Evolutionary conservation across 2,113 vertebrate genomes (phyloP).

Genomic region (cat (Felis catus)): F.catus_Fca126_mat1.0 CM031419.1:221500001-221500500

Average conservation of each 20-base stretch:
- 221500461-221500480: neutral
- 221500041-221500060: neutral
- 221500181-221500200: neutral
- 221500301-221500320: neutral
- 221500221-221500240: neutral
- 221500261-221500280: neutral
- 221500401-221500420: neutral
- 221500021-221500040: neutral
- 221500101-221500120: too few species aligned
- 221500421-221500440: neutral
- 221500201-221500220: neutral
- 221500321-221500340: too few species aligned
- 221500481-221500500: neutral
- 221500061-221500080: neutral
- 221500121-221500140: neutral
- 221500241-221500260: neutral
- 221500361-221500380: rapidly evolving
- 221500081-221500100: neutral
- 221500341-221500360: too few species aligned
- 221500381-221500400: neutral
- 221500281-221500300: neutral
- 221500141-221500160: neutral
- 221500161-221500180: rapidly evolving
- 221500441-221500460: neutral
- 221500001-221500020: neutral